Base-by-base conservation (phyloP, 1,140 invertebrate species). In the Maniola jurtina region DNA sequence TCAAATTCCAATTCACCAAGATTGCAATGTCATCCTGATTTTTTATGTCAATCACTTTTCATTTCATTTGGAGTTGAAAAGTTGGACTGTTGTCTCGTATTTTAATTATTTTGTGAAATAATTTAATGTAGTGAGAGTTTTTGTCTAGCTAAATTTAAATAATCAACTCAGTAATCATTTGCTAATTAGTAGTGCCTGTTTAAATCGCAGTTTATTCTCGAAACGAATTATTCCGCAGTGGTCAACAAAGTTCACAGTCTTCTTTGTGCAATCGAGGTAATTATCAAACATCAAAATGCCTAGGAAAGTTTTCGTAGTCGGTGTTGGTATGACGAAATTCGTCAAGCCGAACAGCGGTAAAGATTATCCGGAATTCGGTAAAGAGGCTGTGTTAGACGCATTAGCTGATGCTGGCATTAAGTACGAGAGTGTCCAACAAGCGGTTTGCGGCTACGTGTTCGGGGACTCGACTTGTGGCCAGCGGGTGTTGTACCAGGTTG, bases 391-490 rank as follows among this genome's bases (percentile, higher is more conserved):
- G 0, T 93, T 93, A 13, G 97, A 96, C 73, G 98, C 98, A 13
- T 88, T 99, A 2, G 83, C 94, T 61, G 99, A 99, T 93, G 96
- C 97, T 55, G 93, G 93, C 57, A 89, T 99, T n/a, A 90, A 93
- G 15, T 98, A 97, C 81, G 87, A 92, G 0, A 92, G 95, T 65
- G 91, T 99, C 0, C 93, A 99, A 84, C 96, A 98, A 88, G 98
- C 97, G 5, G 94, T 95, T 71, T 97, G 96, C 69, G 98, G 98
- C 13, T 99, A 98, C 90, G 97, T 99, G 11, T 99, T 97, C 86
- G 99, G 98, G 7, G 99, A 99, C 83, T 99, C 98, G 4, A 98
- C 98, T 11, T 96, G 95, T 91, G 99, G 99, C 4, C 98, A 99
- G 92, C 92, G 98, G 73, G 96, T 97, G 0, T 77, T 99, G 1